These are phyloP conservation scores for Macroramphosus scolopax DNA, from an alignment of 2,797 vertebrate species.

Conservation along the genomic window DNA sequence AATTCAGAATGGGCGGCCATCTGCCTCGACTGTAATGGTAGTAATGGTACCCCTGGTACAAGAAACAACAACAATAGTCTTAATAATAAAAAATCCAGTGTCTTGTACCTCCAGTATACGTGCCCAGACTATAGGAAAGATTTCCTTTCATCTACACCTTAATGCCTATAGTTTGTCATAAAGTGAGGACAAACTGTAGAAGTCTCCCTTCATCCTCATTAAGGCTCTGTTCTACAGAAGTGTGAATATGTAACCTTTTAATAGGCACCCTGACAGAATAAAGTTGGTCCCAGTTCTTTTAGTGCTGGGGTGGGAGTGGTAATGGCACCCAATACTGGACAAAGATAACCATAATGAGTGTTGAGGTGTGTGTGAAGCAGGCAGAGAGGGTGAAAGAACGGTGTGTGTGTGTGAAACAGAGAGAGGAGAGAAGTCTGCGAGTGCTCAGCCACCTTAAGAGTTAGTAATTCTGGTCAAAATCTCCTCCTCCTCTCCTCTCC, in stretches of 20 bases:
- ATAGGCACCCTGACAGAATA: constrained; percentile 73
- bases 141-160: constrained; percentile 41
- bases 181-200: constrained; percentile 57
- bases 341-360: constrained; percentile 67
- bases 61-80: too few species aligned
- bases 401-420: constrained; percentile 1
- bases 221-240: constrained; percentile 68
- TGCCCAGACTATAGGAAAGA: constrained; percentile 22
- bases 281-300: constrained; percentile 68
- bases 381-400: background rate
- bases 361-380: constrained; percentile 12
- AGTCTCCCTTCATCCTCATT: constrained; percentile 74
- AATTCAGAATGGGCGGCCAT: too few species aligned
- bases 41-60: too few species aligned
- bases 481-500: background rate
- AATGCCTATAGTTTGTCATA: constrained; percentile 70
- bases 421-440: background rate
- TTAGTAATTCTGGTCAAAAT: background rate
- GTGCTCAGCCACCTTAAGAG: constrained; percentile 16
- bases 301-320: constrained; percentile 64
- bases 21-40: too few species aligned
- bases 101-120: background rate
- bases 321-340: constrained; percentile 60
- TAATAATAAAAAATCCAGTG: too few species aligned
- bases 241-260: constrained; percentile 80